A percentile compares a stretch with the other conserved stretches of the same genome.
These are phyloP conservation scores for Noctua janthina DNA, from an alignment of 2,888 invertebrate species.

Conservation along the genomic window DNA sequence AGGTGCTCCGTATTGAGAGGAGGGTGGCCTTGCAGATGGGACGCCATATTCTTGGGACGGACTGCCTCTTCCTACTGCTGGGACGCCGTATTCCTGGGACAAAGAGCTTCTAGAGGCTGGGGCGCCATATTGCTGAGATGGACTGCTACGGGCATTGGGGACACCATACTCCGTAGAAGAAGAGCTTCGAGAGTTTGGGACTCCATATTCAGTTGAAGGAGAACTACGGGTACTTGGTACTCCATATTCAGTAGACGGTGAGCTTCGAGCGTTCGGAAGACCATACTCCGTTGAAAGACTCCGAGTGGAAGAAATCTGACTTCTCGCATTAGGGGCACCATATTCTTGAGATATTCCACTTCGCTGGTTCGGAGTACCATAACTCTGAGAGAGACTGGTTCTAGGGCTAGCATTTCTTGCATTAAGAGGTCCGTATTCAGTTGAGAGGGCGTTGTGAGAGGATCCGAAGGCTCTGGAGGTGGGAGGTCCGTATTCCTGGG, in stretches of 20 bases:
- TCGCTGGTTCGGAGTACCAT: conserved; percentile 61
- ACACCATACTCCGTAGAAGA: conserved; percentile 56
- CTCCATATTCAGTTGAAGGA: conserved; percentile 59
- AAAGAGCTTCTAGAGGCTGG: conserved; percentile 47
- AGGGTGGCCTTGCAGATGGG: conserved; percentile 66
- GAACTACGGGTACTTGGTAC: conserved; percentile 56
- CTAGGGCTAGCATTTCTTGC: conserved; percentile 50
- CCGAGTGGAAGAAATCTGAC: conserved; percentile 47
- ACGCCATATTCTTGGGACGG: conserved; percentile 54
- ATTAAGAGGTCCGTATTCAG: conserved; percentile 72
- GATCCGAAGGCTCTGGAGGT: conserved; percentile 60
- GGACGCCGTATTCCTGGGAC: conserved; percentile 60
- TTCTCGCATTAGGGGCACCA: conserved; percentile 68
- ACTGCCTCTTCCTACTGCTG: conserved; percentile 36
- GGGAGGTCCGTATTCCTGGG: conserved; percentile 73
- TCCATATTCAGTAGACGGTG: conserved; percentile 64
- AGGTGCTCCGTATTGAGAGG: conserved; percentile 72
- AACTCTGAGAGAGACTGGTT: conserved; percentile 50
- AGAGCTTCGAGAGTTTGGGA: conserved; percentile 37
- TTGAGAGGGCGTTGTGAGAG: conserved; percentile 68
- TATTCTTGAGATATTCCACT: conserved; percentile 70
- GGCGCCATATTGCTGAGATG: conserved; percentile 53
- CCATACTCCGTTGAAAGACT: conserved; percentile 72
- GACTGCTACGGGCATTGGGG: conserved; percentile 37
- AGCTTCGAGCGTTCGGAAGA: conserved; percentile 66